These are phyloP conservation scores for Amphipoea lucens DNA, from an alignment of 2,888 invertebrate species.

Conservation along the genomic window DNA sequence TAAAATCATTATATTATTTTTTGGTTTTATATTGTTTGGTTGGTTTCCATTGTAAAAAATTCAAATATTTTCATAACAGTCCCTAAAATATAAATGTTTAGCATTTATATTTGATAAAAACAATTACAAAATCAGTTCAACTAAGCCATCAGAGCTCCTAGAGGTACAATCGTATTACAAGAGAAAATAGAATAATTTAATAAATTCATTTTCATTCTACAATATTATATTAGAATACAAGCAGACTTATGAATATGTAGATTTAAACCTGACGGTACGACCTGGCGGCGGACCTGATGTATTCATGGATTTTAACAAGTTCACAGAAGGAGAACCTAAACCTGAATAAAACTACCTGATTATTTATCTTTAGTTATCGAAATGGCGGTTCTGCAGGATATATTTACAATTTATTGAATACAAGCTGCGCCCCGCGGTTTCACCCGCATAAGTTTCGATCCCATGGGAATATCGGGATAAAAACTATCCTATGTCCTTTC, in stretches of 20 bases:
- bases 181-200: constrained; percentile 37
- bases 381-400: not conserved
- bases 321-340: not conserved
- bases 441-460: no score
- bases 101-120: constrained; percentile 8
- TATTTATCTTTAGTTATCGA: not conserved
- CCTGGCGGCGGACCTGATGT: not conserved
- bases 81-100: not conserved
- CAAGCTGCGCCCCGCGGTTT: no score
- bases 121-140: constrained; percentile 11
- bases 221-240: constrained; percentile 14
- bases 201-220: constrained; percentile 29
- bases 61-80: not conserved
- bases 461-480: no score
- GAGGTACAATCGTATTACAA: constrained; percentile 8
- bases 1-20: not conserved
- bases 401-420: not conserved
- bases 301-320: constrained; percentile 32
- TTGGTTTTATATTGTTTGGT: no score
- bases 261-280: constrained; percentile 10
- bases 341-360: not conserved
- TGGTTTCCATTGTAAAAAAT: not conserved
- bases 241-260: constrained; percentile 53
- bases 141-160: constrained; percentile 5
- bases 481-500: no score